Base-by-base conservation (phyloP, 2,888 invertebrate species). In the Parnassius smintheus region DNA sequence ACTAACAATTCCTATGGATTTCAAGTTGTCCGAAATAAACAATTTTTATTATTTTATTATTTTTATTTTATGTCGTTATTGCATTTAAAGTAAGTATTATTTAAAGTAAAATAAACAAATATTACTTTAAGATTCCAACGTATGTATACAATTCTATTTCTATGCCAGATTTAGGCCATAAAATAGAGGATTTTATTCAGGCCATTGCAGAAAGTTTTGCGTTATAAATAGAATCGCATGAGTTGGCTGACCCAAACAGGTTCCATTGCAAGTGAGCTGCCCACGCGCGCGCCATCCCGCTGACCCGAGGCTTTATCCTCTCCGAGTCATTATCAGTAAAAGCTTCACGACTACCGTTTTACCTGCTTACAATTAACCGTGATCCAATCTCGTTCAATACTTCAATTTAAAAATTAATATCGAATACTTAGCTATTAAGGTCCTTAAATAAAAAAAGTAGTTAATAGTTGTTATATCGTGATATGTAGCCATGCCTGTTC, bases 161-260 rank as follows among this genome's bases (percentile, higher is more conserved):
- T 49, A 48, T 58, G 13, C 18, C 45, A 55, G 50, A 11, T 55
- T 50, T 13, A 54, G 64, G 72, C 74, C 70, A 79, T 72, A 69
- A 64, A 73, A 70, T 65, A 65, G 71, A 68, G 68, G 66, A 69
- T 67, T 71, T 66, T 72, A 73, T 75, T 72, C 73, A 68, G 75
- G 75, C 75, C 78, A 81, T 81, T 83, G 82, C 85, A 83, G 80
- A 80, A 81, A 79, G 78, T 73, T 76, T 74, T 71, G 68, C 75
- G 82, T 76, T 89, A 88, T 85, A 85, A 88, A 88, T 88, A 88
- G 85, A 84, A 78, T 75, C 73, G 80, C 82, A 83, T 79, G 82
- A 83, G 86, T 86, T 88, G 85, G 81, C 85, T 85, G 86, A 86
- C 86, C 86, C 80, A 85, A 90, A 90, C 90, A 86, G 89, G 90